Conservation (phyloP, 2,113 vertebrate species). For the Carassius carassius region DNA sequence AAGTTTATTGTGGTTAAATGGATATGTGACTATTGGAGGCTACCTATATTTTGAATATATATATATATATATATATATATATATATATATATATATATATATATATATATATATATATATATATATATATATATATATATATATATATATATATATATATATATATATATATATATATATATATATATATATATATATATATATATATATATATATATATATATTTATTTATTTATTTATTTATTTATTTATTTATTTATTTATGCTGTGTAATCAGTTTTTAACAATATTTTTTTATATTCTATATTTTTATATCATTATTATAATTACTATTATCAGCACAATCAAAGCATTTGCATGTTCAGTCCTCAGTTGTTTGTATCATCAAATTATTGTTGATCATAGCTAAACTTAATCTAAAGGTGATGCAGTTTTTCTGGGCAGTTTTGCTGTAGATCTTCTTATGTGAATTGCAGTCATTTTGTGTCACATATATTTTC, state of each 20-base stretch:
- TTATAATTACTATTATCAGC: not conserved
- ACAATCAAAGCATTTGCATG: not conserved
- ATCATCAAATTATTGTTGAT: not conserved
- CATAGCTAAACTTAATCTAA: not conserved
- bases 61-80: too few relatives aligned
- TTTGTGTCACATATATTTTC: conserved; percentile 4
- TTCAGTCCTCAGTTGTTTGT: not conserved
- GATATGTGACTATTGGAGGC: not conserved
- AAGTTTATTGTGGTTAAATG: not conserved
- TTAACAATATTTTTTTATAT: not conserved
- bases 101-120: too few relatives aligned
- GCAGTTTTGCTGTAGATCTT: not conserved
- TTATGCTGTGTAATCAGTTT: not conserved
- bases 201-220: too few relatives aligned
- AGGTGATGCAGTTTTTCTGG: not conserved
- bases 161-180: too few relatives aligned
- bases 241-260: too few relatives aligned
- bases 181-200: too few relatives aligned
- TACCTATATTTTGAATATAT: too few relatives aligned
- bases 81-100: too few relatives aligned
- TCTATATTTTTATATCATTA: too few relatives aligned
- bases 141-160: too few relatives aligned
- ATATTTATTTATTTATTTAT: too few relatives aligned
- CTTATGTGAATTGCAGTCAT: not conserved
- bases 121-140: too few relatives aligned